Conservation (phyloP, 2,888 invertebrate species). For the Agriopis leucophaearia region DNA sequence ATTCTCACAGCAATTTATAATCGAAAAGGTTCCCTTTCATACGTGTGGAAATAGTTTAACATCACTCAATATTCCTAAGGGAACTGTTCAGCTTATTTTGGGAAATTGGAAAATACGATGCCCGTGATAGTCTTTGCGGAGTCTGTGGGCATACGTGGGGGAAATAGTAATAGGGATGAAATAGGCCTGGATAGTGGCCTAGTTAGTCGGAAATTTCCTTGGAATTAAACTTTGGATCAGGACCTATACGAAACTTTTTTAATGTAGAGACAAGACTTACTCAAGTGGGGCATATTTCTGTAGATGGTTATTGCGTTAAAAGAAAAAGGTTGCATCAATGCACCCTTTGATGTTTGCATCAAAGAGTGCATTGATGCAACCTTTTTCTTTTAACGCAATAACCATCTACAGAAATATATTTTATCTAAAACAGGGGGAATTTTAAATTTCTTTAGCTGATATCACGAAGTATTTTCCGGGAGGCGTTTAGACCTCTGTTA, state of each 20-base stretch:
- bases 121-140: conserved; percentile 30
- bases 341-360: no score
- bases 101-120: conserved; percentile 38
- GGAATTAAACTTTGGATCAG: conserved; percentile 5
- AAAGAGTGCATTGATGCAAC: no score
- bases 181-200: conserved; percentile 18
- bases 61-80: conserved; percentile 45
- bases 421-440: no score
- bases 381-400: no score
- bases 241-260: not conserved
- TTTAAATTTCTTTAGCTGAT: no score
- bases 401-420: no score
- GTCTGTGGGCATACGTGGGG: conserved; percentile 26
- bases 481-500: no score
- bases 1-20: conserved; percentile 52
- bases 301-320: no score
- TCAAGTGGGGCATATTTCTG: no score
- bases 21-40: conserved; percentile 41
- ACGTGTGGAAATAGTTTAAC: conserved; percentile 39
- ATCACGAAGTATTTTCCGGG: no score
- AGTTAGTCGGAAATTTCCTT: conserved; percentile 10
- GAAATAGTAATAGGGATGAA: conserved; percentile 27
- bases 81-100: conserved; percentile 41
- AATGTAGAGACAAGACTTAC: no score
- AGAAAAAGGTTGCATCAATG: no score